These are phyloP conservation scores for Ciconia stormi DNA, from an alignment of 2,113 vertebrate genomes.

Conservation along the genomic window DNA sequence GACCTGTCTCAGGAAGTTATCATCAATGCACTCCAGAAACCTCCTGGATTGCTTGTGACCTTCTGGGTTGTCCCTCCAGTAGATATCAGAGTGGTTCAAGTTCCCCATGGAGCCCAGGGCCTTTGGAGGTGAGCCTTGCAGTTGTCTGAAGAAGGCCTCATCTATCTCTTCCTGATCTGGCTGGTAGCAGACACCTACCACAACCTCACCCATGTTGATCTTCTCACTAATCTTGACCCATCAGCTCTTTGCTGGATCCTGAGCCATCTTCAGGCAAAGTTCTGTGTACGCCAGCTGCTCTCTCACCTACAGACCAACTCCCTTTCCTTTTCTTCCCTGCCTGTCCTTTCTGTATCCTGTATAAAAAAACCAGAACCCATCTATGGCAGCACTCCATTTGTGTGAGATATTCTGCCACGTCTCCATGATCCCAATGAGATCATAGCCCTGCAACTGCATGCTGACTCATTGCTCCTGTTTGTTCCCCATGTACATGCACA, in stretches of 20 bases:
- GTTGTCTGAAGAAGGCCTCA: not conserved
- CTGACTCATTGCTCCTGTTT: not conserved
- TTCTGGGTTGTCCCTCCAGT: not conserved
- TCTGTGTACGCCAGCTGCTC: not conserved
- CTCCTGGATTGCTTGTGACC: not conserved
- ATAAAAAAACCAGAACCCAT: not conserved
- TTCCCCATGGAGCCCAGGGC: not conserved
- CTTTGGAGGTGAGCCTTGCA: not conserved
- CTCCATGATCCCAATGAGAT: not conserved
- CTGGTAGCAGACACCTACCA: not conserved
- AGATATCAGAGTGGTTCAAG: not conserved
- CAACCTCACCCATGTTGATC: not conserved
- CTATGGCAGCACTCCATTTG: not conserved
- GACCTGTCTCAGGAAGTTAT: not conserved
- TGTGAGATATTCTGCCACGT: not conserved
- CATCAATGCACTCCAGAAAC: not conserved
- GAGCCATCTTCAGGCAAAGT: not conserved
- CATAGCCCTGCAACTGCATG: not conserved
- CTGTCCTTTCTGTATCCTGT: not conserved
- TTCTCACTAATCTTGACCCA: not conserved
- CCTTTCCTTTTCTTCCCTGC: not conserved
- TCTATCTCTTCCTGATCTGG: not conserved
- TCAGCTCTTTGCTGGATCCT: not conserved
- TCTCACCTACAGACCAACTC: not conserved
- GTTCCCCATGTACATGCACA: not conserved